Evolutionary conservation across 2,888 invertebrate species (phyloP).

Genomic region (Leptinotarsa peninsularis): DNA sequence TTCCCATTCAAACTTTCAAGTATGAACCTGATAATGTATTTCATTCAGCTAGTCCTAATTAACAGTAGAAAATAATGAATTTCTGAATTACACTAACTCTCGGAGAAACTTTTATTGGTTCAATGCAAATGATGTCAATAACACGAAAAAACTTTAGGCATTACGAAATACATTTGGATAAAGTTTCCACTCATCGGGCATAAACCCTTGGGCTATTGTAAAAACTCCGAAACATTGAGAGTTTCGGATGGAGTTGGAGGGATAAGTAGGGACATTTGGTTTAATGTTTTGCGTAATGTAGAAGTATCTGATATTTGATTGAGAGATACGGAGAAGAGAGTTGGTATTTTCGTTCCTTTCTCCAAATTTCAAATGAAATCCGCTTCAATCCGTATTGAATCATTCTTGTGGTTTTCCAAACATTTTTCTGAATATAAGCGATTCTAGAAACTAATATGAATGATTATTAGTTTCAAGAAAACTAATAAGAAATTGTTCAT

Average conservation of each 20-base stretch:
- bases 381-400: too few species aligned
- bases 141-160: conserved; percentile 43
- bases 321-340: too few species aligned
- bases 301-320: neutral
- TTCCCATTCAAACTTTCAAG: too few species aligned
- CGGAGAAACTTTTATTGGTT: conserved; percentile 41
- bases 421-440: too few species aligned
- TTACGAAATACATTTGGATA: conserved; percentile 42
- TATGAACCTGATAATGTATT: too few species aligned
- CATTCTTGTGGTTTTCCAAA: too few species aligned
- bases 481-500: too few species aligned
- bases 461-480: too few species aligned
- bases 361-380: too few species aligned
- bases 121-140: conserved; percentile 44
- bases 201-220: conserved; percentile 38
- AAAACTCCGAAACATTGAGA: conserved; percentile 24
- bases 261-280: neutral
- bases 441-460: too few species aligned
- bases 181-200: conserved; percentile 41
- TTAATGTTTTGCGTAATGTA: neutral
- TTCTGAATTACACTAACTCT: conserved; percentile 32
- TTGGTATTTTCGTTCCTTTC: too few species aligned
- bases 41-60: too few species aligned
- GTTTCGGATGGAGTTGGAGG: neutral
- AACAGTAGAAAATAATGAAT: neutral